Evolutionary conservation across 2,888 invertebrate species (phyloP).

Genomic region (Cephus rjabovi): DNA sequence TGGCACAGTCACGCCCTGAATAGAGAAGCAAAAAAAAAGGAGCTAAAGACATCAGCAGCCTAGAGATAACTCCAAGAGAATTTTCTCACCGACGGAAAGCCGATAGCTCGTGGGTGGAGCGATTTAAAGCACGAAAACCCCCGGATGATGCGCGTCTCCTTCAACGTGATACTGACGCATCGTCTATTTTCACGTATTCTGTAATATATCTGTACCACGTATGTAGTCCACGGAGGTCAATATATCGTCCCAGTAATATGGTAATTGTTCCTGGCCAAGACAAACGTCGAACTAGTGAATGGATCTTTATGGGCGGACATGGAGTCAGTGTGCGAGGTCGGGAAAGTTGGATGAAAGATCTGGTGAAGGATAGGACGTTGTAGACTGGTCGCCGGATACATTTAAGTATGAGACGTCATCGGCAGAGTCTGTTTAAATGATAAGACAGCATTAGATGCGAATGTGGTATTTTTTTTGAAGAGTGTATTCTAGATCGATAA

Average conservation of each 20-base stretch:
- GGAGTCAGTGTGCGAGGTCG: background rate
- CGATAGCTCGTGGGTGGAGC: background rate
- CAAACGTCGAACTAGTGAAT: background rate
- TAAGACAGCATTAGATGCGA: background rate
- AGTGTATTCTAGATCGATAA: background rate
- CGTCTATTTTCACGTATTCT: slow-evolving; percentile 46
- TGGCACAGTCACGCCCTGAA: background rate
- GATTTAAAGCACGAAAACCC: background rate
- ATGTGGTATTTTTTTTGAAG: background rate
- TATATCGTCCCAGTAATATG: slow-evolving; percentile 13
- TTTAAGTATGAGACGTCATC: background rate
- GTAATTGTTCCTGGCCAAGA: background rate
- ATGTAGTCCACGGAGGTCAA: slow-evolving; percentile 39
- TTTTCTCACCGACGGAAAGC: background rate
- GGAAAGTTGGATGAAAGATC: background rate
- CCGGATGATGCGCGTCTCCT: background rate
- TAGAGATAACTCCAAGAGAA: background rate
- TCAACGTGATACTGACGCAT: slow-evolving; percentile 38
- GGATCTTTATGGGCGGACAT: background rate
- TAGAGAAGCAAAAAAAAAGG: background rate
- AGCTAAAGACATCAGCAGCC: background rate
- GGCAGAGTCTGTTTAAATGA: background rate
- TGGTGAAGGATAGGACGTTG: background rate
- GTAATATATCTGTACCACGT: slow-evolving; percentile 43
- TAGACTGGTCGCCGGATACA: background rate